phyloP scores from a whole-genome alignment of 2,113 vertebrate genomes.

The Petrocephalus zakoni region DNA sequence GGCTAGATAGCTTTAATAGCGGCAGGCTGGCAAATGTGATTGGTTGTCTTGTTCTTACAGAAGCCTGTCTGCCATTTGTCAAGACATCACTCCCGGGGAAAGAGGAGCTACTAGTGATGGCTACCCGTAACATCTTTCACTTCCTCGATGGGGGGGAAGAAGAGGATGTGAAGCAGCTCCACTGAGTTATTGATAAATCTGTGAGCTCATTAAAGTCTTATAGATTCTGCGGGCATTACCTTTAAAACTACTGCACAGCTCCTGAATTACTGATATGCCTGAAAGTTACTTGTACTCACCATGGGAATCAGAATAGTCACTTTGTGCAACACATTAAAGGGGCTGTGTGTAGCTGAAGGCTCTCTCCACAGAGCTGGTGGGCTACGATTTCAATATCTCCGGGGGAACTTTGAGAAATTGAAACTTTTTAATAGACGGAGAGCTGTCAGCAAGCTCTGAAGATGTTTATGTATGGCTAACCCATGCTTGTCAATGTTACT shows the following conservation, averaged over 20 bases:
- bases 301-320: conserved; percentile 18
- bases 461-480: background rate
- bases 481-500: background rate
- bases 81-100: background rate
- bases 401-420: background rate
- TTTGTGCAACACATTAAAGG: conserved; percentile 16
- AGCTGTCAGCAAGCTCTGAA: conserved; percentile 4
- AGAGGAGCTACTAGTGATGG: background rate
- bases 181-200: conserved; percentile 21
- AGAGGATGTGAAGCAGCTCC: conserved; percentile 2
- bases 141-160: background rate
- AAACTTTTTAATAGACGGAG: conserved; percentile 12
- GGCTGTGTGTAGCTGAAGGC: conserved; percentile 14
- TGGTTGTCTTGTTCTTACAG: background rate
- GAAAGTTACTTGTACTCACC: background rate
- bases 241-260: background rate
- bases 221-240: conserved; percentile 8
- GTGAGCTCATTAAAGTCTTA: conserved; percentile 21
- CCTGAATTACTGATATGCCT: conserved; percentile 9
- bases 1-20: background rate
- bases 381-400: background rate
- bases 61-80: conserved; percentile 17
- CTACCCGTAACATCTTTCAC: conserved; percentile 6
- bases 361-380: background rate
- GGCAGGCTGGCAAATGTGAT: background rate